Evolutionary conservation across 2,797 vertebrate species (phyloP), one percentile per base, ranked within the genome.

Genomic region (Australoheros facetus): DNA sequence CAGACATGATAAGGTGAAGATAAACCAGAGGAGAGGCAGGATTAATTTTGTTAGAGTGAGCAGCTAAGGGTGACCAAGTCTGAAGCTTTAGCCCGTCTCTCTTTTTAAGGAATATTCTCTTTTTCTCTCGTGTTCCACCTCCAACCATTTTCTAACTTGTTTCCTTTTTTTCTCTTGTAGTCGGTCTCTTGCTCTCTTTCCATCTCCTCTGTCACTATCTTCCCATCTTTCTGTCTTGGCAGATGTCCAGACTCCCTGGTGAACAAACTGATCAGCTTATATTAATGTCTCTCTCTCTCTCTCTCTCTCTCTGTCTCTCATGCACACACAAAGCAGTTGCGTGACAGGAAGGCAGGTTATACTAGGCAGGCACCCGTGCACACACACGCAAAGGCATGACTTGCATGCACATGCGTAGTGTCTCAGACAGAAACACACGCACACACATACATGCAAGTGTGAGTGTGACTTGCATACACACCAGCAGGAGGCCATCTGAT

Each of bases 211-310:
- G 19, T 79, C 78, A 23, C 48, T 48, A 54, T 30, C 66, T 71
- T 26, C 56, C 45, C 51, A 9, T 13, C 59, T 26, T 11, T 73
- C 71, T 48, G 45, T 71, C 17, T 70, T 73, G 89, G 85, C 87
- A 91, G 81, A 88, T 57, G 57, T 84, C 81, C 82, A 85, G 81
- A 86, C 81, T 88, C 83, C 79, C 89, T 54, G 55, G 77, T 12
- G 77, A 87, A 75, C 79, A 42, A 84, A 78, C 73, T 69, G 55
- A 90, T 89, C 81, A 82, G 81, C 79, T 82, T 73, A 70, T 86
- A 88, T 91, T 89, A 90, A 87, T 72, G 62, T 85, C 76, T 83
- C 81, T 76, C 78, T 59, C 71, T 11, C 30, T 11, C 51, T 3
- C 48, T 19, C 16, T 8, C 39, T 39, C 9, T 30, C 37, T 7